These are phyloP conservation scores for Carcina quercana DNA, from an alignment of 2,888 invertebrate species.

Conservation along the genomic window DNA sequence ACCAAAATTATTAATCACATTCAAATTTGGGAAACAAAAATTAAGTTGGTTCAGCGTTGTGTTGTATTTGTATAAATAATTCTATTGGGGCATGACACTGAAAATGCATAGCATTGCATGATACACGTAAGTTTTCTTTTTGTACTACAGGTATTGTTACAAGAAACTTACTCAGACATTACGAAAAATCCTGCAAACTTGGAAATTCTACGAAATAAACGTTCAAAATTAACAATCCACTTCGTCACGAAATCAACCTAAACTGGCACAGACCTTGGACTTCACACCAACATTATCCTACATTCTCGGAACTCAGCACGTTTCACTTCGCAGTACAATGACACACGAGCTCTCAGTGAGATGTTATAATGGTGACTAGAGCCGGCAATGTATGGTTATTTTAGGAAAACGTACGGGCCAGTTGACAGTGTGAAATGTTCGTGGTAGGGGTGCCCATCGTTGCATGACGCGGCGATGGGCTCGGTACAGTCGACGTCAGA, in stretches of 20 bases:
- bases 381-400: conserved; percentile 24
- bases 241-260: no score
- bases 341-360: conserved; percentile 34
- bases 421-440: conserved; percentile 26
- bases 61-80: no score
- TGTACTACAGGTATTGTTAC: no score
- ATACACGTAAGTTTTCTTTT: no score
- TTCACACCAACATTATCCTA: conserved; percentile 23
- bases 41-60: no score
- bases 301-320: conserved; percentile 4
- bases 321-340: conserved; percentile 38
- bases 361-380: conserved; percentile 26
- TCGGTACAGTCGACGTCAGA: conserved; percentile 9
- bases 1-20: no score
- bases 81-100: no score
- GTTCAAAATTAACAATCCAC: neutral
- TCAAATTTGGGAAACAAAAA: no score
- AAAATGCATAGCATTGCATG: no score
- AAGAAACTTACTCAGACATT: no score
- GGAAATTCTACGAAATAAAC: no score
- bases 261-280: conserved; percentile 50
- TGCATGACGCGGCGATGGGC: conserved; percentile 42
- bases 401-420: conserved; percentile 28
- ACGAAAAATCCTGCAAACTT: no score
- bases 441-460: conserved; percentile 54